Conservation (phyloP, 2,888 invertebrate species). For the Diaperis boleti region DNA sequence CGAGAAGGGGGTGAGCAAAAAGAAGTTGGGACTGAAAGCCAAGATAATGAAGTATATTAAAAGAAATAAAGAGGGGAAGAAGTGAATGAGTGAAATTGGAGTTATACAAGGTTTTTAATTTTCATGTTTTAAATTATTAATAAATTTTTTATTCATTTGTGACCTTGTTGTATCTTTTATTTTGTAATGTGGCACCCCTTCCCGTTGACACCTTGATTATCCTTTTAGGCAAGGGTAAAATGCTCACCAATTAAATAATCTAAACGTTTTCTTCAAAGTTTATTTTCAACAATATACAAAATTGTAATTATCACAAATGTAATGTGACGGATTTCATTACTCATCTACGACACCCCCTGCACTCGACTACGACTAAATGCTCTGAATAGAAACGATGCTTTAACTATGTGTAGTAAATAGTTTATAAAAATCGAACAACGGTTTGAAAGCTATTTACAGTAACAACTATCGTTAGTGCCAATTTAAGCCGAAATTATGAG, state of each 20-base stretch:
- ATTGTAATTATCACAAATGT: constrained; percentile 61
- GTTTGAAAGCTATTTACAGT: constrained; percentile 49
- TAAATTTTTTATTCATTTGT: constrained; percentile 8
- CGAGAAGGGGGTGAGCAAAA: constrained; percentile 49
- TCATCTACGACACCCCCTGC: constrained; percentile 39
- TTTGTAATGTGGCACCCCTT: no score
- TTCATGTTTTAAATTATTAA: constrained; percentile 11
- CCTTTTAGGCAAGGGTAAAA: no score
- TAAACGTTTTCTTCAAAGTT: constrained; percentile 47
- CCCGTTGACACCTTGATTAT: no score
- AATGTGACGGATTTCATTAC: constrained; percentile 60
- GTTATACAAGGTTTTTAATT: constrained; percentile 6
- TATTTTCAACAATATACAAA: constrained; percentile 63
- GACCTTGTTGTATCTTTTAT: no score
- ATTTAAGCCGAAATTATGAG: constrained; percentile 51
- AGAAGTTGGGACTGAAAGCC: constrained; percentile 55
- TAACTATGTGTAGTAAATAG: constrained; percentile 44
- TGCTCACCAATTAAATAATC: no score
- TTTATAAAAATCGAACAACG: constrained; percentile 53
- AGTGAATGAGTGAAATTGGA: constrained; percentile 48
- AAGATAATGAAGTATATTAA: constrained; percentile 54
- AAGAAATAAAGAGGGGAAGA: constrained; percentile 38
- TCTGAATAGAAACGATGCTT: constrained; percentile 45
- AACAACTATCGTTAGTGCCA: constrained; percentile 50
- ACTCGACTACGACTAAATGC: constrained; percentile 37